Evolutionary conservation across 1,140 invertebrate species (phyloP), one percentile per base, ranked within the genome.

Genomic region (Diabrotica virgifera): DNA sequence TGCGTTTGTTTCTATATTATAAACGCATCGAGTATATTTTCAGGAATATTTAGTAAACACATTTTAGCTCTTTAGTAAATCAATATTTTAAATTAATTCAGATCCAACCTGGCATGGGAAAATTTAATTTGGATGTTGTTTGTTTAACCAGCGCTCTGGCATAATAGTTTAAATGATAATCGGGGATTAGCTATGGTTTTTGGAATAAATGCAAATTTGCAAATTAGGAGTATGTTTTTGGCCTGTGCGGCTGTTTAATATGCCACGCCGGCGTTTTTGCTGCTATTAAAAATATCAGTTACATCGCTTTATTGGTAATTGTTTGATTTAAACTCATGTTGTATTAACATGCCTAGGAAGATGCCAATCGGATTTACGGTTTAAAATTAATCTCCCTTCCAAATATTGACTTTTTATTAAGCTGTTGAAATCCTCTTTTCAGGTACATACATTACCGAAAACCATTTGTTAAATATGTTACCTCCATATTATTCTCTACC

Each of bases 121-220:
- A 46, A 46, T 46, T 46, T 46, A 46, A 46, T 46, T 46, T 46
- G 8, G 40, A 46, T 46, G 40, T 46, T 46, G 40, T 46, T 46
- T 46, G 40, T 46, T 46, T 46, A 46, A n/a, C 40, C 40, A 46
- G n/a, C 40, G 40, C 40, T 46, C 40, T 46, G 2, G 2, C 40
- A 46, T 46, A 46, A 46, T 46, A 46, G 40, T 46, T 46, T 46
- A 46, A 46, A 46, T 46, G 40, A 46, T 46, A 46, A 46, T 46
- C 40, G 40, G 40, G n/a, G 40, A 46, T 46, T 46, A 46, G 40
- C 40, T 46, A 46, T 8, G 40, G 40, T 46, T 46, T 46, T 46
- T 46, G 40, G 40, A 10, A 46, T 46, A 46, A 46, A 46, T 46
- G 40, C 40, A 46, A 46, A 46, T 46, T 46, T 46, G 40, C 40